These are phyloP conservation scores for Diphyllodes magnificus DNA, from an alignment of 2,113 vertebrate species.

Conservation along the genomic window DNA sequence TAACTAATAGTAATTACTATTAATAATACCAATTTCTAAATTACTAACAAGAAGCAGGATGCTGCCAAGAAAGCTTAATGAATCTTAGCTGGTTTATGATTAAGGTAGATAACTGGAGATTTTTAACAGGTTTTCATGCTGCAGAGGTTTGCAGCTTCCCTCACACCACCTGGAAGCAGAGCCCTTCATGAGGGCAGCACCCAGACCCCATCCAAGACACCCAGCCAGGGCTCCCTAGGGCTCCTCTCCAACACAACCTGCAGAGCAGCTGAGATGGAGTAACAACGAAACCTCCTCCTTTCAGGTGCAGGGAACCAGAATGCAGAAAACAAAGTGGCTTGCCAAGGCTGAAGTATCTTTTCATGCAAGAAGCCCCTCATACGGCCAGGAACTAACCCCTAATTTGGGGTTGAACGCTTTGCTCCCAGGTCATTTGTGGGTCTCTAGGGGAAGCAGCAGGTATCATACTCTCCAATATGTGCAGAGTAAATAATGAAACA, in stretches of 20 bases:
- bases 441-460: not conserved
- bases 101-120: not conserved
- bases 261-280: not conserved
- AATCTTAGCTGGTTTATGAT: not conserved
- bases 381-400: not conserved
- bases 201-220: accelerated
- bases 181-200: not conserved
- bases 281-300: not conserved
- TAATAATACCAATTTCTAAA: no score
- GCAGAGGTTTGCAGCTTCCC: not conserved
- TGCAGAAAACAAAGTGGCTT: not conserved
- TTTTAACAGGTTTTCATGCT: not conserved
- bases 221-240: not conserved
- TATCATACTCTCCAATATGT: accelerated
- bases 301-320: accelerated
- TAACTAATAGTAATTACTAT: no score
- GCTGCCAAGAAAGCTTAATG: not conserved
- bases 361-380: not conserved
- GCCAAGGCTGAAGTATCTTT: not conserved
- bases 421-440: not conserved
- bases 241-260: not conserved
- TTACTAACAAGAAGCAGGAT: not conserved
- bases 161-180: not conserved
- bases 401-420: not conserved
- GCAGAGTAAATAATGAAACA: not conserved